A percentile compares a stretch with the other conserved stretches of the same genome.
Evolutionary conservation across 2,113 vertebrate species (phyloP).

Genomic region (Myiozetetes cayanensis): DNA sequence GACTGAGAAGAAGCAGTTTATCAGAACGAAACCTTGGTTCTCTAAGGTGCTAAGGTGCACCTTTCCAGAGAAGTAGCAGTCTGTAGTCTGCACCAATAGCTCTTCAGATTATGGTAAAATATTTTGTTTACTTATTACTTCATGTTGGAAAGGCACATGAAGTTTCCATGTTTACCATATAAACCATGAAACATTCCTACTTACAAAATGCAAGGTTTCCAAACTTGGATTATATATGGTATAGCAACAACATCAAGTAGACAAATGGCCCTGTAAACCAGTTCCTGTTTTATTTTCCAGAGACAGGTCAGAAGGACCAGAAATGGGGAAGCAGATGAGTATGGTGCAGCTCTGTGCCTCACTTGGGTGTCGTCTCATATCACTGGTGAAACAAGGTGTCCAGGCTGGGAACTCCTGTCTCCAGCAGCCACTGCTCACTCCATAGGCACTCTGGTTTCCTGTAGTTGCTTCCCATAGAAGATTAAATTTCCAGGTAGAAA

Average conservation of each 20-base stretch:
- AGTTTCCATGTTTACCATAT: neutral
- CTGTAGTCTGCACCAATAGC: neutral
- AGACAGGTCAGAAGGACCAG: neutral
- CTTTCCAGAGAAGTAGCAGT: neutral
- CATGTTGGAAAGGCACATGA: neutral
- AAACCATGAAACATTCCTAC: neutral
- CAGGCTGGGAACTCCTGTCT: neutral
- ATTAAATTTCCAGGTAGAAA: neutral
- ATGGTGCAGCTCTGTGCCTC: neutral
- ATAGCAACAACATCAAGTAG: neutral
- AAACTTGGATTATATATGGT: neutral
- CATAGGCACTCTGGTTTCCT: neutral
- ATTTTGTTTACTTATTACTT: neutral
- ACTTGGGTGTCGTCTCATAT: neutral
- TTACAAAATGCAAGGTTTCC: neutral
- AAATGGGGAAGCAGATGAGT: neutral
- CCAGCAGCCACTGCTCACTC: neutral
- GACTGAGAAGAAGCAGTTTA: neutral
- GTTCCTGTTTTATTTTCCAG: neutral
- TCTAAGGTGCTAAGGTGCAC: neutral
- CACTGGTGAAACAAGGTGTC: neutral
- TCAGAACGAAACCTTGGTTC: neutral
- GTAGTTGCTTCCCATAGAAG: neutral
- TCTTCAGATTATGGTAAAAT: neutral
- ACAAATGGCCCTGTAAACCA: neutral